Evolutionary conservation across 2,113 vertebrate genomes (phyloP), one percentile per base, ranked within the genome.

Genomic region (Ciconia boyciana): DNA sequence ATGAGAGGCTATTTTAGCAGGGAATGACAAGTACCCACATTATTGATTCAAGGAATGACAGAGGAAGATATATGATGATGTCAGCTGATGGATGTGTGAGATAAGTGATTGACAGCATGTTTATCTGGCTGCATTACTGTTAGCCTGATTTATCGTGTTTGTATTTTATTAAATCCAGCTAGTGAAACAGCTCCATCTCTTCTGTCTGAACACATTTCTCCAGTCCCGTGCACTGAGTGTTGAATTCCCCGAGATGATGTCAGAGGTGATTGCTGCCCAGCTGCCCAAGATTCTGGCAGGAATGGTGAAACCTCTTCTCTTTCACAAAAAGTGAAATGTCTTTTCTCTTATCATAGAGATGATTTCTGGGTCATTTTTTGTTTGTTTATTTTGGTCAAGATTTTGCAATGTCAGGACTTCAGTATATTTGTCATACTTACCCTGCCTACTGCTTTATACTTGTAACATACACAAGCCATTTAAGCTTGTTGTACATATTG

Each of bases 161-260:
- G 21, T 94, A 36, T 95, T 95, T 97, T 95, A 48, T 95, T 88
- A 93, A 96, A 96, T 78, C 89, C 96, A 99, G 99, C 99, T 99
- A 66, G 99, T 99, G 95, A 99, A 99, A 97, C 99, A 99, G 84
- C 98, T 99, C 96, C 99, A 99, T 96, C 98, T 99, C 87, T 99
- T 98, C 98, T 99, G 99, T 94, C 97, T 99, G 98, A 99, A 98
- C 94, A 99, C 99, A 44, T 99, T 99, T 97, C 98, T 99, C 96
- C 99, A 99, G 97, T 99, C 99, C 7, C 99, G 99, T 31, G 92
- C 99, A 71, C 98, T 99, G 98, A 99, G 98, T 43, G 99, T 99
- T 86, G 99, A 99, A 97, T 99, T 99, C 90, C 99, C 99, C 0
- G 99, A 99, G 97, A 99, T 99, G 99, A 99, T 99, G 99, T 98